Percentiles rank a stretch among this genome's conserved stretches.
phyloP scores from a whole-genome alignment of 2,888 invertebrate genomes.

The Euplagia quadripunctaria region DNA sequence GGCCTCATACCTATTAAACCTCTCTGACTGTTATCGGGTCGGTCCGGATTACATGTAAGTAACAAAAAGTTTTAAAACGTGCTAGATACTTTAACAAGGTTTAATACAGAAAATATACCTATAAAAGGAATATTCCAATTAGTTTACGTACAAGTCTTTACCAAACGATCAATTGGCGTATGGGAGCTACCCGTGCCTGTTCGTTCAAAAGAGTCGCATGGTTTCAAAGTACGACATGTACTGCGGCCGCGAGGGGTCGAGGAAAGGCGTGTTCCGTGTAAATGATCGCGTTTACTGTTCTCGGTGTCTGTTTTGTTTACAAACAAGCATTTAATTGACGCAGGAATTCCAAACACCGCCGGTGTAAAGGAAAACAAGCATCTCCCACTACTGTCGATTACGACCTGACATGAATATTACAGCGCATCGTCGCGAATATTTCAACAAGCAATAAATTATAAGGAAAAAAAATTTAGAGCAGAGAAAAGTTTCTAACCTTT shows the following conservation, averaged over 20 bases:
- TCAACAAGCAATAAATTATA: slow-evolving; percentile 9
- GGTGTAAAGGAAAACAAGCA: slow-evolving; percentile 74
- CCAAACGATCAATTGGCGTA: slow-evolving; percentile 52
- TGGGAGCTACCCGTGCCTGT: slow-evolving; percentile 51
- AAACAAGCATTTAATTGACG: slow-evolving; percentile 82
- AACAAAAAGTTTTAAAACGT: too few relatives aligned
- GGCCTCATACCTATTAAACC: too few relatives aligned
- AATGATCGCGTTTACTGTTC: slow-evolving; percentile 67
- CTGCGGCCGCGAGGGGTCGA: slow-evolving; percentile 52
- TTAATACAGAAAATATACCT: neutral
- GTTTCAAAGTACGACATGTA: slow-evolving; percentile 62
- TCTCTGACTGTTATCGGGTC: too few relatives aligned
- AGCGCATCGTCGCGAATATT: slow-evolving; percentile 49
- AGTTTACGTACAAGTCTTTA: slow-evolving; percentile 36
- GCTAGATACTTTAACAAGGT: neutral
- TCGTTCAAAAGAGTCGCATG: slow-evolving; percentile 61
- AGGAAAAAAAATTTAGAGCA: neutral
- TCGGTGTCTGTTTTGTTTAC: slow-evolving; percentile 75
- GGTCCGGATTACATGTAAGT: too few relatives aligned
- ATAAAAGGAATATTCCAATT: slow-evolving; percentile 31
- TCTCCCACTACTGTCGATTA: slow-evolving; percentile 56
- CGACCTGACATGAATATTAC: slow-evolving; percentile 42
- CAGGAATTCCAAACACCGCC: slow-evolving; percentile 79
- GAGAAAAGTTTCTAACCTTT: neutral
- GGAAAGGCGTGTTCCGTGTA: slow-evolving; percentile 72